A percentile compares a stretch with the other conserved stretches of the same genome.
Conservation (phyloP, 2,797 vertebrate species). For the Leuciscus waleckii region DNA sequence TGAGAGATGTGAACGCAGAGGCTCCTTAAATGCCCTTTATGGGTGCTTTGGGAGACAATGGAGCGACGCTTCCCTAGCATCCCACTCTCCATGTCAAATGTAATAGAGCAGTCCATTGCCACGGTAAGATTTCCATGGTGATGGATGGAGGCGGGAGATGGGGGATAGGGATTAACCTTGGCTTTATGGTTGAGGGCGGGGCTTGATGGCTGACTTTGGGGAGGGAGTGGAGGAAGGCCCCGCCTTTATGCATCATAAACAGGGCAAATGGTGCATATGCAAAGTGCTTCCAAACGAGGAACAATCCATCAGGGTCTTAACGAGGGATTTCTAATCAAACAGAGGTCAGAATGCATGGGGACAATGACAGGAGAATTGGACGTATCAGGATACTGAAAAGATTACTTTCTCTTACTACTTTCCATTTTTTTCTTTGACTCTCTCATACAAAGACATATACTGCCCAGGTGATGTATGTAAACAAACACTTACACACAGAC, state of each 20-base stretch:
- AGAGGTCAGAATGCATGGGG: conserved; percentile 63
- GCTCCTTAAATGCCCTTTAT: conserved; percentile 80
- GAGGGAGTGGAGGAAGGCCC: conserved; percentile 56
- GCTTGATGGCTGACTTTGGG: conserved; percentile 55
- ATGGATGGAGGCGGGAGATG: conserved; percentile 69
- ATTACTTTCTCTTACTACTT: conserved; percentile 12
- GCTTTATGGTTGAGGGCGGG: conserved; percentile 77
- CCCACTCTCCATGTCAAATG: conserved; percentile 67
- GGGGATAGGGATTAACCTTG: conserved; percentile 82
- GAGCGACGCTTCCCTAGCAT: conserved; percentile 70
- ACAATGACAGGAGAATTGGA: conserved; percentile 49
- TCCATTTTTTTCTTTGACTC: neutral
- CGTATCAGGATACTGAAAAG: conserved; percentile 9
- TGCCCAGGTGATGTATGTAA: conserved; percentile 11
- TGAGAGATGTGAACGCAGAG: conserved; percentile 67
- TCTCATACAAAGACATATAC: conserved; percentile 4
- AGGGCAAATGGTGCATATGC: conserved; percentile 75
- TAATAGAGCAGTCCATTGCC: conserved; percentile 55
- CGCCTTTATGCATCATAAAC: conserved; percentile 73
- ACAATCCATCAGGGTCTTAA: conserved; percentile 71
- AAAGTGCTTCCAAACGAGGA: conserved; percentile 72
- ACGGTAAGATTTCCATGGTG: conserved; percentile 69
- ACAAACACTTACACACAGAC: neutral
- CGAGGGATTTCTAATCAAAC: conserved; percentile 71
- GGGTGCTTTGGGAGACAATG: conserved; percentile 84